Base-by-base conservation (phyloP, 2,113 vertebrate species). In the Myiagra hebetior region DNA sequence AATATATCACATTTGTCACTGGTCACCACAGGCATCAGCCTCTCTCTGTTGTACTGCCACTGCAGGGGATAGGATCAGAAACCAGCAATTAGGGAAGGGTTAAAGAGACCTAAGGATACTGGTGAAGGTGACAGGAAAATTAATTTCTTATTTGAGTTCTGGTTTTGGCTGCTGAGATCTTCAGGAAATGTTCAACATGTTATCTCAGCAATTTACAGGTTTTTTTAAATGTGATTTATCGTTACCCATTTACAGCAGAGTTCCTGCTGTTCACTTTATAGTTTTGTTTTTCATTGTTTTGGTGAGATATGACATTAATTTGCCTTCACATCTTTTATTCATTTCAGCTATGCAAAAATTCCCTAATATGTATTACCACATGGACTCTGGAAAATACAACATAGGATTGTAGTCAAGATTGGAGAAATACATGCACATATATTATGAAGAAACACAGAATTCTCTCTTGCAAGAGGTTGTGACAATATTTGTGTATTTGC, bases 281-380 rank as follows among this genome's bases (percentile, higher is more conserved):
- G 67, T 94, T 91, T 50, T 96, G 93, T 90, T 97, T 97, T 98
- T 60, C 7, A 3, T 91, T 92, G 56, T 93, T 95, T 95, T 95
- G 63, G 44, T 87, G 96, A 96, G 92, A 93, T 65, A 68, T 41
- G 69, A 77, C 41, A 86, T 95, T 95, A 78, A 91, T 92, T 98
- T 95, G 86, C 80, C 64, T 86, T 82, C 57, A 60, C 56, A 93
- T 97, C 86, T 93, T 97, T 94, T 97, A 98, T 97, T 97, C 46
- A 94, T 96, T 81, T 85, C 87, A 95, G 75, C 67, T 63, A 84
- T 85, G 63, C 67, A 96, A 80, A 96, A 92, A 68, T 65, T 69
- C 87, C 69, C 39, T 63, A 62, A 89, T 95, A 69, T 15, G 39
- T 50, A 62, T 95, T 80, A 52, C 47, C 27, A 63, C 57, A 52